A percentile compares a stretch with the other conserved stretches of the same genome.
phyloP scores from a whole-genome alignment of 2,113 vertebrate species.

The Albula glossodonta region DNA sequence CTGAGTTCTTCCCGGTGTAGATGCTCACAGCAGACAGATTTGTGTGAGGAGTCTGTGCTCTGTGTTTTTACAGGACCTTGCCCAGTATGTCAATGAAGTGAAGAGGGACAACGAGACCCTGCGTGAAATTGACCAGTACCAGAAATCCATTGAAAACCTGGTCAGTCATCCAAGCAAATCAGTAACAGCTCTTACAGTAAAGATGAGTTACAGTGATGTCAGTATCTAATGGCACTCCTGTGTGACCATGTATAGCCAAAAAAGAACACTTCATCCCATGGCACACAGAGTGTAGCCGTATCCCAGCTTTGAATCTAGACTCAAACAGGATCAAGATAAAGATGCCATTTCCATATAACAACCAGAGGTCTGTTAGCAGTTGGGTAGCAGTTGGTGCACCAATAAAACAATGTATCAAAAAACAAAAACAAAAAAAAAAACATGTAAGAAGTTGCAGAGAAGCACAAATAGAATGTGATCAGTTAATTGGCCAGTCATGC shows the following conservation, averaged over 20 bases:
- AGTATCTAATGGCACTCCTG: background rate
- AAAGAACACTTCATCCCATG: background rate
- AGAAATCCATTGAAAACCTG: constrained; percentile 95
- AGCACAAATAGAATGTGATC: background rate
- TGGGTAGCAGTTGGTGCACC: too few relatives aligned
- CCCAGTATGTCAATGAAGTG: constrained; percentile 97
- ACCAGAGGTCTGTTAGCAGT: too few relatives aligned
- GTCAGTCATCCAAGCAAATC: constrained; percentile 59
- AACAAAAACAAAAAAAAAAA: too few relatives aligned
- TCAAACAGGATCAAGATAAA: background rate
- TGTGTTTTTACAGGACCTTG: constrained; percentile 82
- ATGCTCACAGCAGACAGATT: too few relatives aligned
- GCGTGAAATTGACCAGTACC: constrained; percentile 93
- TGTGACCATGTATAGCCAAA: background rate
- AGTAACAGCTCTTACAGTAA: background rate
- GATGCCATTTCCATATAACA: too few relatives aligned
- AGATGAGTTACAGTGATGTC: background rate
- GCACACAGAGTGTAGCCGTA: background rate
- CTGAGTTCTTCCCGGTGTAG: background rate
- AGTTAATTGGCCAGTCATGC: background rate
- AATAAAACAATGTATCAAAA: too few relatives aligned
- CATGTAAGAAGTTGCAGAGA: background rate
- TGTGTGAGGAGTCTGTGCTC: background rate
- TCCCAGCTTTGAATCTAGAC: background rate
- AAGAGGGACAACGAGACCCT: constrained; percentile 97